Percentiles rank a stretch among this genome's conserved stretches.
Conservation (phyloP, 1,140 invertebrate genomes). For the Drosophila carrolli region DNA sequence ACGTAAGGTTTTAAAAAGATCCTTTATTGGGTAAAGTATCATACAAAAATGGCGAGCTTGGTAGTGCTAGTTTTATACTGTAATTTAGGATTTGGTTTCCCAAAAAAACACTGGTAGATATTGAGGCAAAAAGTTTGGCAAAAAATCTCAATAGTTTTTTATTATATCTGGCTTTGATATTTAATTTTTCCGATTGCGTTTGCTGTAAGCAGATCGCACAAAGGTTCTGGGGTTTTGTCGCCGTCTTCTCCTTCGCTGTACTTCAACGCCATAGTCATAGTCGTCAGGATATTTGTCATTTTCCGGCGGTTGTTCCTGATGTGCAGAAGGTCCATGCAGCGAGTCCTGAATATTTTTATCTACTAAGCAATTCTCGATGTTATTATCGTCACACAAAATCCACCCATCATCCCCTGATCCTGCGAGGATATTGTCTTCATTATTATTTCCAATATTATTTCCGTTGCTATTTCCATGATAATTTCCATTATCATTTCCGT, state of each 20-base stretch:
- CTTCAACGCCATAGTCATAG: slow-evolving; percentile 31
- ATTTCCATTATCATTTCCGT: slow-evolving; percentile 16
- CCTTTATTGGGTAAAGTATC: slow-evolving; percentile 9
- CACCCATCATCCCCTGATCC: slow-evolving; percentile 2
- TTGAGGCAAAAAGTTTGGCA: background rate
- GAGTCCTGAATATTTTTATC: background rate
- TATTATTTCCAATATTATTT: slow-evolving; percentile 26
- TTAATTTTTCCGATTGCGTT: slow-evolving; percentile 8
- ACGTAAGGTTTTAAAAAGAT: background rate
- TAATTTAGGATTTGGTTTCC: background rate
- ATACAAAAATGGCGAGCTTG: slow-evolving; percentile 15
- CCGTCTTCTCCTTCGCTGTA: slow-evolving; percentile 40
- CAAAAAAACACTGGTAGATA: slow-evolving; percentile 2
- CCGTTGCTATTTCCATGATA: slow-evolving; percentile 5
- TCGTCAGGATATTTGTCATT: background rate
- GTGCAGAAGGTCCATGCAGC: slow-evolving; percentile 4
- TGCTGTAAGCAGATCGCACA: slow-evolving; percentile 60
- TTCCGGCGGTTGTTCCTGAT: slow-evolving; percentile 16
- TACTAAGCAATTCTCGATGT: slow-evolving; percentile 46
- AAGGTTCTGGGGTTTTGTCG: slow-evolving; percentile 33
- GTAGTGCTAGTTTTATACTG: background rate
- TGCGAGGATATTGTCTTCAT: background rate
- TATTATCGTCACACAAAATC: slow-evolving; percentile 17
- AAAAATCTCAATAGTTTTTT: slow-evolving; percentile 14
- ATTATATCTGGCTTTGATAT: background rate